Conservation (phyloP, 2,113 vertebrate genomes). For the Dasypus novemcinctus region DNA sequence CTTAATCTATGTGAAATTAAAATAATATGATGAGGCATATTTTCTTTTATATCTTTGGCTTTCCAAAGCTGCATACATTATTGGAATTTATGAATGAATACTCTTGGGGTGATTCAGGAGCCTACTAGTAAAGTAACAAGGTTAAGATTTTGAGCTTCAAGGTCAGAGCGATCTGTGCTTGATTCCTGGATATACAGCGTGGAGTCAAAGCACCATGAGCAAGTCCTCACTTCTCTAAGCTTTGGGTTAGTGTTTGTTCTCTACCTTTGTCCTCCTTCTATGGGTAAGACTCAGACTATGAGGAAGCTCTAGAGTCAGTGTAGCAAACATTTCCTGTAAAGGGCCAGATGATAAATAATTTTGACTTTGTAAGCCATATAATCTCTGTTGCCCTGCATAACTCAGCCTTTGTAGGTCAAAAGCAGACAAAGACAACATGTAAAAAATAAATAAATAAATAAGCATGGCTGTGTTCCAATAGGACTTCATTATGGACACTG, state of each 20-base stretch:
- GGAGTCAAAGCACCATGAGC: background rate
- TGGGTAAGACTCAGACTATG: background rate
- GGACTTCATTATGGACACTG: background rate
- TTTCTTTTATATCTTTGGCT: constrained; percentile 40
- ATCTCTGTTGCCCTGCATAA: background rate
- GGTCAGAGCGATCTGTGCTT: background rate
- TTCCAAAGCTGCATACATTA: background rate
- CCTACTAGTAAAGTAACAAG: background rate
- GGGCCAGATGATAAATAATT: background rate
- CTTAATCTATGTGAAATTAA: constrained; percentile 24
- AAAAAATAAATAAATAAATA: background rate
- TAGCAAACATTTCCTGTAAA: background rate
- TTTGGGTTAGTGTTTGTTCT: background rate
- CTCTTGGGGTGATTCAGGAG: background rate
- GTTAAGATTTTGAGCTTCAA: background rate
- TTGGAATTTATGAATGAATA: constrained; percentile 1
- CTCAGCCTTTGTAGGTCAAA: background rate
- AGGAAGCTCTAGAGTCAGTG: background rate
- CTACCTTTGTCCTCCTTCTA: background rate
- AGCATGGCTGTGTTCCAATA: background rate
- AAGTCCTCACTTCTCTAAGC: background rate
- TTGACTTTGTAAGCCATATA: background rate
- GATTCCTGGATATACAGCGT: background rate
- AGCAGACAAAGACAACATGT: background rate
- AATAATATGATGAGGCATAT: background rate